A percentile compares a stretch with the other conserved stretches of the same genome.
These are phyloP conservation scores for Ammospiza maritima DNA, from an alignment of 2,797 vertebrate species.

Conservation along the genomic window DNA sequence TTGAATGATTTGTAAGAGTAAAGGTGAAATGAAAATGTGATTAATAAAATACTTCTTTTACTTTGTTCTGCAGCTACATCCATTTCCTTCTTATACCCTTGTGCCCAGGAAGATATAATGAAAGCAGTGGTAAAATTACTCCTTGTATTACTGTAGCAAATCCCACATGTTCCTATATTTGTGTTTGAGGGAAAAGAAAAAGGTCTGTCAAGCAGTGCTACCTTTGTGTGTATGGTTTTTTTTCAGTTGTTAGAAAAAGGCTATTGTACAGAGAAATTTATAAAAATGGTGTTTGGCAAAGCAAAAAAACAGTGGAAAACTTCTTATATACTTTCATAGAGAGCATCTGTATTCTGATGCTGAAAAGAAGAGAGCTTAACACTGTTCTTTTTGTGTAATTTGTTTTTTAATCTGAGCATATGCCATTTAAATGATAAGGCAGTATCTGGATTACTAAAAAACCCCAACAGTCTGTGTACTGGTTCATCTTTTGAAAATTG, in stretches of 20 bases:
- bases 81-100: neutral
- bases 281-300: neutral
- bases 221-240: neutral
- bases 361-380: neutral
- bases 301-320: neutral
- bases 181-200: neutral
- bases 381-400: neutral
- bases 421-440: neutral
- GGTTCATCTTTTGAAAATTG: neutral
- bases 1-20: neutral
- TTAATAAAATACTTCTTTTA: neutral
- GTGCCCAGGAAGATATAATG: neutral
- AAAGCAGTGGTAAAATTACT: neutral
- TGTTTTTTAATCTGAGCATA: neutral
- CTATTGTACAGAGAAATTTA: neutral
- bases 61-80: neutral
- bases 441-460: neutral
- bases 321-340: neutral
- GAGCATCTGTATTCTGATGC: neutral
- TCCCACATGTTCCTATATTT: neutral
- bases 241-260: neutral
- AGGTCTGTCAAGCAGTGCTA: neutral
- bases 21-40: neutral
- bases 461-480: rapidly evolving
- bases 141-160: neutral